A percentile compares a stretch with the other conserved stretches of the same genome.
Conservation (phyloP, 2,888 invertebrate species). For the Patella caerulea region DNA sequence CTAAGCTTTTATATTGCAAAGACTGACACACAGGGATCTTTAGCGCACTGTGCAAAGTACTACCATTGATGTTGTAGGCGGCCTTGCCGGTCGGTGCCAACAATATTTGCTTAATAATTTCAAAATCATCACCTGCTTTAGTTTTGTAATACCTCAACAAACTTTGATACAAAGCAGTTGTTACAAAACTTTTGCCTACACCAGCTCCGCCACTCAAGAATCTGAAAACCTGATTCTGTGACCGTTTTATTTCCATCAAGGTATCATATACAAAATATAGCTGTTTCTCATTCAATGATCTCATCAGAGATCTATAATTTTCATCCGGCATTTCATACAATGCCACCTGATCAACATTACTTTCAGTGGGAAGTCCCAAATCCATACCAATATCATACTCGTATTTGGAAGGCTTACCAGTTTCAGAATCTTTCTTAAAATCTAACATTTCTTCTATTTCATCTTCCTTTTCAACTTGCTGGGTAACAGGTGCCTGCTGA, state of each 20-base stretch:
- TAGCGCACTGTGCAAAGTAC: slow-evolving; percentile 29
- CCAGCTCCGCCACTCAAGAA: too few relatives aligned
- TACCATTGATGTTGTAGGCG: slow-evolving; percentile 30
- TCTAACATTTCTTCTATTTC: background rate
- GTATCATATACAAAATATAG: too few relatives aligned
- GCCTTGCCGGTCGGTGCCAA: slow-evolving; percentile 44
- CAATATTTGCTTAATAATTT: slow-evolving; percentile 23
- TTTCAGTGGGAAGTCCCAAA: slow-evolving; percentile 30
- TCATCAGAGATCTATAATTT: too few relatives aligned
- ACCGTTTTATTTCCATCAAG: too few relatives aligned
- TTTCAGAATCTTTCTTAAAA: background rate
- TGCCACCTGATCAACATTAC: slow-evolving; percentile 15
- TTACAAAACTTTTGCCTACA: too few relatives aligned
- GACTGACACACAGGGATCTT: slow-evolving; percentile 28
- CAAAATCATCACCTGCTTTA: slow-evolving; percentile 31
- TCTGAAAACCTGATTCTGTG: too few relatives aligned
- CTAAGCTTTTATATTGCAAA: slow-evolving; percentile 24
- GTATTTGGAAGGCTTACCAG: slow-evolving; percentile 26
- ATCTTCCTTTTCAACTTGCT: background rate
- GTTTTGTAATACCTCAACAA: slow-evolving; percentile 27
- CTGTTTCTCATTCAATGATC: too few relatives aligned
- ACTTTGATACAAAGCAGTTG: too few relatives aligned
- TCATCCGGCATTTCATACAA: too few relatives aligned
- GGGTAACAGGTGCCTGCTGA: slow-evolving; percentile 28
- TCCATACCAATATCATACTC: slow-evolving; percentile 38